Evolutionary conservation across 2,113 vertebrate genomes (phyloP), one percentile per base, ranked within the genome.

Genomic region (Pelusios castaneus): DNA sequence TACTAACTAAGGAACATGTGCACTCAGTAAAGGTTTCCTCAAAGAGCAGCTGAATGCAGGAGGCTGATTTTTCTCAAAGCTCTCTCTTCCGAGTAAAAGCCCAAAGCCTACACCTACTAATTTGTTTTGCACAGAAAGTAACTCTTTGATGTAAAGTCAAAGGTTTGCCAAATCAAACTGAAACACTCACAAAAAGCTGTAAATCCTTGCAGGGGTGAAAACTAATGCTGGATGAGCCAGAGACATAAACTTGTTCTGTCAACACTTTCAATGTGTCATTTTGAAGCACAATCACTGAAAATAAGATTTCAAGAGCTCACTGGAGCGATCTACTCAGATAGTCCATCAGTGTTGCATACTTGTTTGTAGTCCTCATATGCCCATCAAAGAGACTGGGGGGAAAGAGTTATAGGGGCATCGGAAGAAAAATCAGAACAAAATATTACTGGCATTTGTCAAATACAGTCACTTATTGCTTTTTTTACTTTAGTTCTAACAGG

Each of bases 141-240:
- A 31, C 25, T 95, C 94, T 49, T 88, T 34, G 22, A 55, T 87
- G 47, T 54, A 34, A 70, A 94, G 60, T 78, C 77, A 78, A 79
- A 89, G 24, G 73, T 84, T 87, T 89, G 58, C 38, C 70, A 90
- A 78, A 29, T 70, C 93, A 94, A 97, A 80, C 0, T 73, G 52
- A 93, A 92, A 78, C 87, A 24, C 29, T n/a, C 3, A 8, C 6
- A 84, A 88, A 84, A 49, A 54, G 67, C 82, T 41, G 16, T 60
- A 82, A 84, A 90, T 85, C 55, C 90, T 22, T 94, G 89, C 38
- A 77, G 80, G 86, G 75, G 34, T 93, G 70, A 95, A 95, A 52
- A 47, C 58, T 77, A 87, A 31, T 80, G 58, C 73, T 80, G 16
- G 41, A 10, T 80, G 63, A 91, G 78, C 16, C 19, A 92, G 86